Conservation (phyloP, 2,113 vertebrate species). For the Chaenogobius annularis region DNA sequence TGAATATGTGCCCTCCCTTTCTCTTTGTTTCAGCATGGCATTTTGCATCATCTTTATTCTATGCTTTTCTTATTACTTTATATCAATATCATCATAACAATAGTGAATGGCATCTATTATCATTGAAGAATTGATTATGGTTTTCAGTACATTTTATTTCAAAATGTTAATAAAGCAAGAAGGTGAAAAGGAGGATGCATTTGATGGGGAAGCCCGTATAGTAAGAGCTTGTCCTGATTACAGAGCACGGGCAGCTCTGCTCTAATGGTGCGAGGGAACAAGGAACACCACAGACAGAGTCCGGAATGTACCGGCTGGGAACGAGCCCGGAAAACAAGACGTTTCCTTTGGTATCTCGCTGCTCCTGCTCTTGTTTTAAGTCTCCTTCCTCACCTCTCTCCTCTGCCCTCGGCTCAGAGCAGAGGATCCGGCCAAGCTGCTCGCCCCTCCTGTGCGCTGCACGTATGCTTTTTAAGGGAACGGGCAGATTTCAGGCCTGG, state of each 20-base stretch:
- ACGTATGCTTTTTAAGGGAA: slow-evolving; percentile 62
- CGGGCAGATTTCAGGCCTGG: slow-evolving; percentile 64
- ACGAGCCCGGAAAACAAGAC: slow-evolving; percentile 35
- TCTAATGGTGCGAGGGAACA: slow-evolving; percentile 54
- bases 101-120: slow-evolving; percentile 38
- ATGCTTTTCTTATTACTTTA: slow-evolving; percentile 65
- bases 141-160: slow-evolving; percentile 17
- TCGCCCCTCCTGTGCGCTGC: slow-evolving; percentile 40
- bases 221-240: slow-evolving; percentile 55
- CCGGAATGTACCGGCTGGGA: slow-evolving; percentile 54
- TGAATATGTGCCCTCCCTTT: slow-evolving; percentile 72
- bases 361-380: slow-evolving; percentile 3
- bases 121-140: slow-evolving; percentile 14
- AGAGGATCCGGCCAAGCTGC: slow-evolving; percentile 37
- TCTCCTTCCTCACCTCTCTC: slow-evolving; percentile 27
- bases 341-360: slow-evolving; percentile 1
- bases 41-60: slow-evolving; percentile 75
- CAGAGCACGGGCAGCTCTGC: slow-evolving; percentile 49
- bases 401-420: slow-evolving; percentile 46
- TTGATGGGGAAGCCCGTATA: slow-evolving; percentile 19
- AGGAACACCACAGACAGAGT: slow-evolving; percentile 36
- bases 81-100: slow-evolving; percentile 48
- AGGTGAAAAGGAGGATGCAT: not conserved
- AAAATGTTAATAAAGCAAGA: slow-evolving; percentile 11
- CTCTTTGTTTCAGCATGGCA: slow-evolving; percentile 72